Conservation (phyloP, 2,797 vertebrate species). For the Periophthalmus magnuspinnatus region DNA sequence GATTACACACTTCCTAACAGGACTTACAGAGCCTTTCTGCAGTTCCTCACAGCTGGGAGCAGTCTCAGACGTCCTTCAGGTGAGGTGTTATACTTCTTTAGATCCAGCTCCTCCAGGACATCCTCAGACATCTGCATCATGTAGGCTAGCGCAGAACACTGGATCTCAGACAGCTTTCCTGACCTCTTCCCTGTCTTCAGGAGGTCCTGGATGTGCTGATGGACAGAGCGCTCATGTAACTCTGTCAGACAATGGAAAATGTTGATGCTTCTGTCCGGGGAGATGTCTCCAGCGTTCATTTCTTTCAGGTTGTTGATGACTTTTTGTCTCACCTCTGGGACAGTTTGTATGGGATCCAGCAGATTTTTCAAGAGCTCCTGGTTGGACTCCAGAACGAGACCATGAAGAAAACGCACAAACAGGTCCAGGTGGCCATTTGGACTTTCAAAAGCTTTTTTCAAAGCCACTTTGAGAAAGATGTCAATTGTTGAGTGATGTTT, state of each 20-base stretch:
- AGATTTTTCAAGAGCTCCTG: not conserved
- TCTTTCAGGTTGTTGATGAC: not conserved
- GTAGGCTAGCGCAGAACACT: conserved; percentile 3
- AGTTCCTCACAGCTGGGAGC: conserved; percentile 6
- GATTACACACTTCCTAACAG: not conserved
- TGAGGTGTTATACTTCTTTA: not conserved
- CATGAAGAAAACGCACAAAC: conserved; percentile 3
- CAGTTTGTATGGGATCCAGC: not conserved
- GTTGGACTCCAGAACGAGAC: not conserved
- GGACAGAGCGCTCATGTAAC: not conserved
- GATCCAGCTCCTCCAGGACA: not conserved
- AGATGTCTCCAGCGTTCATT: not conserved
- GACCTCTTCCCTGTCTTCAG: not conserved
- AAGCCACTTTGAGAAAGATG: not conserved
- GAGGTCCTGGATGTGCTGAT: not conserved
- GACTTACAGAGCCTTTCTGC: conserved; percentile 4
- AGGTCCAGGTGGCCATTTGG: conserved; percentile 7
- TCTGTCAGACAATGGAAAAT: not conserved
- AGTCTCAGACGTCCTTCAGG: not conserved
- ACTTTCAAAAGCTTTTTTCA: not conserved
- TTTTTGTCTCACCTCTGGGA: not conserved
- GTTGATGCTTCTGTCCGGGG: not conserved
- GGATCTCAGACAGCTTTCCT: not conserved
- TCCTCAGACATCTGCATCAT: conserved; percentile 11
- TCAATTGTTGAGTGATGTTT: not conserved